Evolutionary conservation across 2,888 invertebrate species (phyloP), one percentile per base, ranked within the genome.

Genomic region (Pristionchus mayeri): DNA sequence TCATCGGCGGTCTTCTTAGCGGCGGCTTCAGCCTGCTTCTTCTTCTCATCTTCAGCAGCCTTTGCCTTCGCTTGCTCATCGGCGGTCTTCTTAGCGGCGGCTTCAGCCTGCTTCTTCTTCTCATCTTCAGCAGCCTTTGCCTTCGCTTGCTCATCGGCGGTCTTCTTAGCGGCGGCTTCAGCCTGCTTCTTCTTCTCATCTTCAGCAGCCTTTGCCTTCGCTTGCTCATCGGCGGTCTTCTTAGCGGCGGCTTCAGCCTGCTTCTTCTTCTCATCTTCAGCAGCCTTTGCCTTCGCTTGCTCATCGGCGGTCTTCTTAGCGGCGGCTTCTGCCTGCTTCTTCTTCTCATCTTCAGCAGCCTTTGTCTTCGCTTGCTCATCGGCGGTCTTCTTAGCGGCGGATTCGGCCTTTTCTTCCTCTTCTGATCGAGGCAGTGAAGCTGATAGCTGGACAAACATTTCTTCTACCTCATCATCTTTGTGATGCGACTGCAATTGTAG

Each of bases 191-290:
- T 44, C 78, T 83, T 67, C 76, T 81, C 75, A 3, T 84, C 86
- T n/a, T 85, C 84, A 7, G 18, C 54, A 52, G 16, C 63, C 85
- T 79, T 83, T 79, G 11, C 13, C 78, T 86, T 60, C 11, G 52
- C 52, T 50, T 60, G 85, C 75, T 79, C 86, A 0, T 85, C 87
- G 16, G 82, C 85, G 7, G 57, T 79, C 34, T 79, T 54, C 50
- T 85, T 82, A 24, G 50, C 76, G 27, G 78, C 24, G 27, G 27
- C 34, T 6, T 71, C 63, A 63, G n/a, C n/a, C n/a, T n/a, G n/a
- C n/a, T n/a, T n/a, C n/a, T n/a, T n/a, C n/a, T n/a, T n/a, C n/a
- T 63, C 63, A 63, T 13, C 63, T 16, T 30, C 63, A 60, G 13
- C 60, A 11, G n/a, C 16, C 71, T 71, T 40, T 11, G 34, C 30